Evolutionary conservation across 2,797 vertebrate species (phyloP), one percentile per base, ranked within the genome.

Genomic region (Spea hammondii): DNA sequence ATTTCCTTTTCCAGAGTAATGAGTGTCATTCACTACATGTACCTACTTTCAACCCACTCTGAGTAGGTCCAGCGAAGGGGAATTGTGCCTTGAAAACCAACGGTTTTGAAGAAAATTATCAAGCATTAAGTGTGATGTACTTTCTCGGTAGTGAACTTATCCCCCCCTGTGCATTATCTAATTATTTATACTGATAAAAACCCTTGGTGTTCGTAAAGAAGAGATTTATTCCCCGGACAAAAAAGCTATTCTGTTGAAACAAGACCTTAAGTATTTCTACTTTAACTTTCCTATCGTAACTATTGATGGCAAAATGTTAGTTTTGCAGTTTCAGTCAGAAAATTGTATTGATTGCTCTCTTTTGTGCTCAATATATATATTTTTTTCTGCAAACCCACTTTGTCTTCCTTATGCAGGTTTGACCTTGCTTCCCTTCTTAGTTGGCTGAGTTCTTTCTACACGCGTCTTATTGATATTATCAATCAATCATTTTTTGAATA

Each of bases 401-500:
- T 67, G 53, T 72, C 64, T 82, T 69, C 48, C 14, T 73, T 82
- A 68, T 77, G 14, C 79, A 77, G 74, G 11, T 77, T 47, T 82
- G 79, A 77, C 79, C 79, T 82, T 82, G 75, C 48, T 44, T 65
- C 72, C 45, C 55, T 77, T 77, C 55, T 62, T 68, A 73, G 70
- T 81, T 82, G 70, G 55, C 79, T 65, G 65, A 14, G 64, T 72
- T 73, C 70, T 72, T 68, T 81, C 67, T 72, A 70, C 74, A 75
- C 70, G 48, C 64, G 51, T 82, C 70, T 73, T 81, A 76, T 76
- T 81, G 79, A 81, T 81, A 81, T 82, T 77, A 77, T 82, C 79
- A 82, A 77, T 82, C 79, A 82, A 82, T 82, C 79, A 82, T 77
- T 77, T 73, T 77, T 70, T 73, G 79, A 77, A 73, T 77, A 80